Evolutionary conservation across 2,888 invertebrate genomes (phyloP).

Genomic region (Pristionchus exspectatus): DNA sequence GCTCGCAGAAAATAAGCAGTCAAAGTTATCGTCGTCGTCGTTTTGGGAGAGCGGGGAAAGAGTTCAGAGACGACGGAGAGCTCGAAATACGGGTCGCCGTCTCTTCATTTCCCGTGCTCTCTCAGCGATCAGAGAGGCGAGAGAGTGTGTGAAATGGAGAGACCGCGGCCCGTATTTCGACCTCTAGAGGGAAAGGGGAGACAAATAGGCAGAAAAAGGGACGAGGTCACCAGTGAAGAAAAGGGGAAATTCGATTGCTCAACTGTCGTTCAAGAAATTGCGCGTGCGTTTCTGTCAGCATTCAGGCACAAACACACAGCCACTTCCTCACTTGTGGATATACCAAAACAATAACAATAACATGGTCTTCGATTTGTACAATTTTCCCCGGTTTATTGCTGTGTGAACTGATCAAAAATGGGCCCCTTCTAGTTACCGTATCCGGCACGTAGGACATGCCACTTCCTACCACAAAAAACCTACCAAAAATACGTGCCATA

Average conservation of each 20-base stretch:
- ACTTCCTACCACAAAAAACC: too few relatives aligned
- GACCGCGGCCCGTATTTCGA: too few relatives aligned
- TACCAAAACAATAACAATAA: constrained; percentile 21
- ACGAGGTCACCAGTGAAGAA: neutral
- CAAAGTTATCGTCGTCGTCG: constrained; percentile 19
- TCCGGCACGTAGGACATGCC: too few relatives aligned
- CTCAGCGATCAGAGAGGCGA: too few relatives aligned
- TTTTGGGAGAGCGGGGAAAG: neutral
- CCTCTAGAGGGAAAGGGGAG: neutral
- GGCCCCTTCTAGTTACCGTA: neutral
- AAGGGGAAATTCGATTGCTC: neutral
- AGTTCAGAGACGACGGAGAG: neutral
- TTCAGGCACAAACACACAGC: neutral
- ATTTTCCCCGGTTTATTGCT: neutral
- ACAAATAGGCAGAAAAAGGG: neutral
- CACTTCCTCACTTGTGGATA: neutral
- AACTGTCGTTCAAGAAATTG: neutral
- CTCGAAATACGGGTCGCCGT: too few relatives aligned
- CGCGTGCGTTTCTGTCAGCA: neutral
- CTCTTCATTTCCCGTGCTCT: too few relatives aligned
- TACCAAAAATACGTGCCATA: too few relatives aligned
- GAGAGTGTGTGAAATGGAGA: too few relatives aligned
- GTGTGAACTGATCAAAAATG: neutral
- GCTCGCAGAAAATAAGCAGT: neutral
- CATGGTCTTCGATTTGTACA: neutral